Evolutionary conservation across 2,888 invertebrate species (phyloP), one percentile per base, ranked within the genome.

Genomic region (Galeopsomyia nigrocyanea): DNA sequence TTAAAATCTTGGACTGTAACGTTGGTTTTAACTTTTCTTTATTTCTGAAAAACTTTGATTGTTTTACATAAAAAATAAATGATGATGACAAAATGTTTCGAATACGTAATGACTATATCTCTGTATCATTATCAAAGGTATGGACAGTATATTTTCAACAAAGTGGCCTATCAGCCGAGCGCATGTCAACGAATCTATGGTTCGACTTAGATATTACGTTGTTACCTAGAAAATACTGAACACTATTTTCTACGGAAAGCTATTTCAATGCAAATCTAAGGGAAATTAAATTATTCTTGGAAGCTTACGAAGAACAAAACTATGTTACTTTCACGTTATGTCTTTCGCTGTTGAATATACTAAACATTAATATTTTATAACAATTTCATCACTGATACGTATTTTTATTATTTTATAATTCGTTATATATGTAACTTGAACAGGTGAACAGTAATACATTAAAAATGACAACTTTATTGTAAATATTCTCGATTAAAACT

Each of bases 41-140:
- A 70, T 74, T 74, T 74, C 62, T 70, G 73, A 74, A 74, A 73
- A 71, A 73, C 61, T 71, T 65, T 22, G 61, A 69, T 74, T 63
- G 53, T 67, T 31, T 66, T 67, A 63, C 70, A 74, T 74, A 70
- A 70, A 74, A 68, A 74, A 74, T 70, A 70, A 74, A 70, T 58
- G 66, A 66, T 50, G 53, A 67, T 67, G 74, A 60, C 53, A 74
- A 62, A 67, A 47, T 69, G 51, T 66, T 68, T 66, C 63, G 61
- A 65, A 57, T 66, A 69, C 69, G 68, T 69, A 66, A 70, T 70
- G 66, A 51, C 55, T 70, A 67, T 73, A 69, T 67, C 67, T 67
- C 13, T 49, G 57, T 70, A 51, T 62, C 67, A 64, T 69, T 69
- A 70, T 70, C 74, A 70, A 74, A 74, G 70, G 66, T 74, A 58